Percentiles rank a stretch among this genome's conserved stretches.
These are phyloP conservation scores for Zalophus californianus DNA, from an alignment of 2,797 vertebrate genomes.

Conservation along the genomic window DNA sequence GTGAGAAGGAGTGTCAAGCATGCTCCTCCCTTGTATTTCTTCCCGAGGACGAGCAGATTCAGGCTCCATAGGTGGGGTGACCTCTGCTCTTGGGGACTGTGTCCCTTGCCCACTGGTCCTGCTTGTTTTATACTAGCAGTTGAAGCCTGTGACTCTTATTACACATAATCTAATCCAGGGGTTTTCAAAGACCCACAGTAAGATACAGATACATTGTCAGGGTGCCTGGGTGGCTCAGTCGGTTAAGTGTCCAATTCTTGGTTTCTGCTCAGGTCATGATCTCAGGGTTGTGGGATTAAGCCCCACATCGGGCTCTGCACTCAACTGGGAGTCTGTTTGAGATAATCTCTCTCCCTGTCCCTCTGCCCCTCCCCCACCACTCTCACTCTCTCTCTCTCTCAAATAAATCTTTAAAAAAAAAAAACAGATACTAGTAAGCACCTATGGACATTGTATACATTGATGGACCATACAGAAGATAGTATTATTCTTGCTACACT, in stretches of 20 bases:
- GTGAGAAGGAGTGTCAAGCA: fast-evolving
- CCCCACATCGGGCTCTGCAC: not conserved
- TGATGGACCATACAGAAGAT: not conserved
- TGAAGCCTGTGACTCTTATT: not conserved
- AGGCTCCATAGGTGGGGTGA: not conserved
- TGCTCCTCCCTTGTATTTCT: not conserved
- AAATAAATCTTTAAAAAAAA: not conserved
- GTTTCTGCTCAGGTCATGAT: not conserved
- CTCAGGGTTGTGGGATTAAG: not conserved
- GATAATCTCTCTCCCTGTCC: not conserved
- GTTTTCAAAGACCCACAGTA: not conserved
- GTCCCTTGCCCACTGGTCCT: not conserved
- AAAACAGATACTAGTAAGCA: not conserved
- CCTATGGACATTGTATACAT: not conserved
- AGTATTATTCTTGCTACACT: not conserved
- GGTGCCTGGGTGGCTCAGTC: not conserved
- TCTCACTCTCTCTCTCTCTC: not conserved
- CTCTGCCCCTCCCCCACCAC: not conserved
- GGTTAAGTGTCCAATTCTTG: not conserved
- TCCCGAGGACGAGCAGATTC: not conserved
- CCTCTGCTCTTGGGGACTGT: not conserved
- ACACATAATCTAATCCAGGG: not conserved
- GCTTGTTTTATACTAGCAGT: not conserved
- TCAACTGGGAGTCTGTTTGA: not conserved
- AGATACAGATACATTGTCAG: not conserved